Percentiles rank a stretch among this genome's conserved stretches.
Evolutionary conservation across 2,113 vertebrate genomes (phyloP).

Genomic region (Nannobrachium achirus): DNA sequence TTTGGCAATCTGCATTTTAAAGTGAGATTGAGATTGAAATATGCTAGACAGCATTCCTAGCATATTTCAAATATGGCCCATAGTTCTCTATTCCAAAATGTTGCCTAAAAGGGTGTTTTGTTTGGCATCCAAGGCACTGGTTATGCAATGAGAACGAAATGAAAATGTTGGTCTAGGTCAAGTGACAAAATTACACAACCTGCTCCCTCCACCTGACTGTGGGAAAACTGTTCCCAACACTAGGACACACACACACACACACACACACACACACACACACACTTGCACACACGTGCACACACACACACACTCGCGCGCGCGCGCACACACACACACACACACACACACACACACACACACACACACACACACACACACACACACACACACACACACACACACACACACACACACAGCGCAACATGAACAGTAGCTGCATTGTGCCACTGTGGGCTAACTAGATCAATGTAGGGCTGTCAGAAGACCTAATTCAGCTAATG

Average conservation of each 20-base stretch:
- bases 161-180: conserved; percentile 25
- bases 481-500: conserved; percentile 61
- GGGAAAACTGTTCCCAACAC: not conserved
- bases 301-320: conserved; percentile 8
- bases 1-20: too few relatives aligned
- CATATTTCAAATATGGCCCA: conserved; percentile 32
- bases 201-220: conserved; percentile 1
- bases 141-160: conserved; percentile 14
- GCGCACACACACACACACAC: conserved; percentile 7
- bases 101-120: not conserved
- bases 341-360: conserved; percentile 8
- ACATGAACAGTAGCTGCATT: conserved; percentile 48
- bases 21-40: too few relatives aligned
- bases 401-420: not conserved
- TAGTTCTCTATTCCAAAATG: not conserved
- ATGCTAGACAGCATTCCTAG: conserved; percentile 24
- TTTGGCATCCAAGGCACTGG: not conserved
- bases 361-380: not conserved
- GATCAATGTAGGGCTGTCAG: conserved; percentile 10
- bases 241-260: too few relatives aligned
- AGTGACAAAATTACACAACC: conserved; percentile 29
- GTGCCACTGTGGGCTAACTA: conserved; percentile 15
- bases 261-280: not conserved
- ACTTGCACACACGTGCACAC: conserved; percentile 4
- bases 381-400: not conserved